Conservation (phyloP, 2,888 invertebrate species). For the Nasonia oneida region DNA sequence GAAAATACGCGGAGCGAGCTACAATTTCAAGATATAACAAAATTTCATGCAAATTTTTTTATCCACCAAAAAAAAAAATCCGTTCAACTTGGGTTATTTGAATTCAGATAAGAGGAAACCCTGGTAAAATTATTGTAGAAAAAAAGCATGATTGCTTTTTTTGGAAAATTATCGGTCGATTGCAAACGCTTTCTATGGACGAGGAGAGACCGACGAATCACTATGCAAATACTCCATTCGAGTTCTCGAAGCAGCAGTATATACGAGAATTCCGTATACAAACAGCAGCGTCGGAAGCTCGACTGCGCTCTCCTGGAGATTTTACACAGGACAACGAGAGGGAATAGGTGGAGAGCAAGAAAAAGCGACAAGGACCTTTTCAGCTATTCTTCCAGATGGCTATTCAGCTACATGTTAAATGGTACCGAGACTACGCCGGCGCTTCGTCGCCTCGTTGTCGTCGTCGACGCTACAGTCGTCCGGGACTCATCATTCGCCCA, state of each 20-base stretch:
- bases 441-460: constrained; percentile 37
- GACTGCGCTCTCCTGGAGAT: constrained; percentile 9
- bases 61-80: not conserved
- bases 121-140: too few relatives aligned
- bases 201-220: too few relatives aligned
- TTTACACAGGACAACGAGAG: not conserved
- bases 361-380: constrained; percentile 1
- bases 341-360: not conserved
- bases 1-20: not conserved
- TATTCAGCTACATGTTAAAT: constrained; percentile 75
- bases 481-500: constrained; percentile 72
- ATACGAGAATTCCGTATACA: constrained; percentile 1
- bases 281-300: not conserved
- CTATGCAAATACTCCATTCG: too few relatives aligned
- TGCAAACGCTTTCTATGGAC: not conserved
- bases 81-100: too few relatives aligned
- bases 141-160: too few relatives aligned
- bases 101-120: too few relatives aligned
- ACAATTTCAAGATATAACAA: not conserved
- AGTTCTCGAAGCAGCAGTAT: not conserved
- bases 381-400: constrained; percentile 72
- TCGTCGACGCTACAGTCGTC: constrained; percentile 51
- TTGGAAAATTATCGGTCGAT: too few relatives aligned
- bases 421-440: constrained; percentile 64
- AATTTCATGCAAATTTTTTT: constrained; percentile 23